Conservation (phyloP, 2,888 invertebrate genomes). For the Octonoba sinensis region DNA sequence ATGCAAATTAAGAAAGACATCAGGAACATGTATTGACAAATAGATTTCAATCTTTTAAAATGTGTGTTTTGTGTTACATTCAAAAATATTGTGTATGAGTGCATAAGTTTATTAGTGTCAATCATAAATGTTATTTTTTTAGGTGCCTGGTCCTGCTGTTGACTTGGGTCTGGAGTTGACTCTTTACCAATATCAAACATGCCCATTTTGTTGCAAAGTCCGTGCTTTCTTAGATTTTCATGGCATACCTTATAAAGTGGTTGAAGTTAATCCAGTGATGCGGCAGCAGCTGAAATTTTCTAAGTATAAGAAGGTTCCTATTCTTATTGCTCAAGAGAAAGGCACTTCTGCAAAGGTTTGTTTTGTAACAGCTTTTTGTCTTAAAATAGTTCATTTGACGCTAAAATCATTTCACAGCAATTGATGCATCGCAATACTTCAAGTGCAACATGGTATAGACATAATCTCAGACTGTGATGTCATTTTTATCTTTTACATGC, state of each 20-base stretch:
- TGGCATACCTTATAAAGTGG: slow-evolving; percentile 93
- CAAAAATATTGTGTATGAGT: too few species aligned
- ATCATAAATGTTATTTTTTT: background rate
- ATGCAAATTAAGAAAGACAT: too few species aligned
- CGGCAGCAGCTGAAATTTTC: slow-evolving; percentile 94
- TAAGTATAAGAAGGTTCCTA: slow-evolving; percentile 92
- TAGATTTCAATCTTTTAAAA: too few species aligned
- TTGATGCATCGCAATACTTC: too few species aligned
- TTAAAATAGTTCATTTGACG: too few species aligned
- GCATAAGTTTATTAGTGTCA: too few species aligned
- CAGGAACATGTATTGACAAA: too few species aligned
- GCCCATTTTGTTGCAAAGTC: slow-evolving; percentile 95
- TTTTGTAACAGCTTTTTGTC: background rate
- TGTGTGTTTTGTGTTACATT: too few species aligned
- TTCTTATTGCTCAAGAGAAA: slow-evolving; percentile 81
- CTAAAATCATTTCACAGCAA: too few species aligned
- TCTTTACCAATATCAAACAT: slow-evolving; percentile 96
- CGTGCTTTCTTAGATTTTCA: slow-evolving; percentile 90
- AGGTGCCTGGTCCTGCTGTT: slow-evolving; percentile 60
- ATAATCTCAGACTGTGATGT: too few species aligned
- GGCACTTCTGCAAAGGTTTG: slow-evolving; percentile 30
- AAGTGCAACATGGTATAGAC: too few species aligned
- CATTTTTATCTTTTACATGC: too few species aligned
- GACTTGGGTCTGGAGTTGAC: slow-evolving; percentile 78
- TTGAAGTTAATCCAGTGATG: slow-evolving; percentile 97